Base-by-base conservation (phyloP, 2,888 invertebrate genomes). In the Lamellibrachia satsuma region DNA sequence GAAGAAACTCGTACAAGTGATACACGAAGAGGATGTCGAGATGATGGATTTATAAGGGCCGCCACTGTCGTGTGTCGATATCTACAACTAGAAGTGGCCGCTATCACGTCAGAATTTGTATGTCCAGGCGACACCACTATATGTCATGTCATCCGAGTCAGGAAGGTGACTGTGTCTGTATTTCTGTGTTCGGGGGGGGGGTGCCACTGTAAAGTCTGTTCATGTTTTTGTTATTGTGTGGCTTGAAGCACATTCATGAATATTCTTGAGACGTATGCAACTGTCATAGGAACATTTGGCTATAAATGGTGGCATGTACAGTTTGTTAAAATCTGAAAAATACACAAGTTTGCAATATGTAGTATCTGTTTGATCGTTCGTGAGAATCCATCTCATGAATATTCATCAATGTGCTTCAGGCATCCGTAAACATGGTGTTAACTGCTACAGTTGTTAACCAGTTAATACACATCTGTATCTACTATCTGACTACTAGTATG, bases 1-100 rank as follows among this genome's bases (percentile, higher is more conserved):
- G 94, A 95, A 95, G 94, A 95, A 95, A 93, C 92, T 96, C 94
- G 95, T 96, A 60, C 95, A 96, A 93, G 96, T 96, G 52, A 95
- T 96, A 55, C 93, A 95, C 92, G 96, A 95, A 93, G 94, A 95
- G 52, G 95, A 96, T 92, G 94, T 95, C 90, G 95, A 95, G 39
- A 94, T 94, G 52, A 92, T 93, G 92, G 93, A 92, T 22, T 15
- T 22, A 75, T 75, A 75, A n/a, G 57, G 8, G 57, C 11, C 7
- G 7, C 75, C 75, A 75, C 75, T 15, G 22, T 15, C n/a, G 75
- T 75, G 75, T 11, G 8, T 75, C 75, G n/a, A 6, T 1, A n/a
- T 75, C 75, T 75, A 3, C 75, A 0, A 22, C 75, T n/a, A 75
- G 75, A 6, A 22, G 22, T 22, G 22, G 22, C 15, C 2, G 6